Conservation (phyloP, 2,888 invertebrate species). For the Drosophila trichaetosa region DNA sequence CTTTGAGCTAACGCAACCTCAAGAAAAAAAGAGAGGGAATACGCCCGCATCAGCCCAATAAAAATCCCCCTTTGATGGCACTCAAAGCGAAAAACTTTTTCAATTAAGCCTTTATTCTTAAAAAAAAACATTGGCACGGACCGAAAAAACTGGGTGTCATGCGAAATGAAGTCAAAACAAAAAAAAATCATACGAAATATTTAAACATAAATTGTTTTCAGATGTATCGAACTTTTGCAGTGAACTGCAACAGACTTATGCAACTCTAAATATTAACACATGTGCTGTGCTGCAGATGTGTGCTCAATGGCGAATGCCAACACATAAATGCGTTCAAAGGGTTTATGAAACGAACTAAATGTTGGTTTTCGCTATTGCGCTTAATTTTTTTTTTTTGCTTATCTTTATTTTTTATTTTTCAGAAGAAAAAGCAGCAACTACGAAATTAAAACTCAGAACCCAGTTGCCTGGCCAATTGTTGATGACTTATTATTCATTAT, state of each 20-base stretch:
- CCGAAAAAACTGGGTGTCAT: slow-evolving; percentile 1
- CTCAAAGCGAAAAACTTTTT: slow-evolving; percentile 73
- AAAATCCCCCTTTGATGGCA: slow-evolving; percentile 42
- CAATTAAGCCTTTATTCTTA: slow-evolving; percentile 74
- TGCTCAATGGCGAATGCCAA: slow-evolving; percentile 9
- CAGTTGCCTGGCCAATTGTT: slow-evolving; percentile 56
- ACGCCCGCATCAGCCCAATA: slow-evolving; percentile 52
- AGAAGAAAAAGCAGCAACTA: slow-evolving; percentile 4
- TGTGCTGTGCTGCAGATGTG: slow-evolving; percentile 21
- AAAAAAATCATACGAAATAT: slow-evolving; percentile 47
- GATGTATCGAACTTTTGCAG: slow-evolving; percentile 56
- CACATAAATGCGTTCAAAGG: slow-evolving; percentile 37
- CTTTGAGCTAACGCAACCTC: slow-evolving; percentile 6
- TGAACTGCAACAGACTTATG: slow-evolving; percentile 67
- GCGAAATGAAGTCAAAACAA: slow-evolving; percentile 12
- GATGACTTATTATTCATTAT: slow-evolving; percentile 58
- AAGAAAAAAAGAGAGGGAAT: slow-evolving; percentile 17
- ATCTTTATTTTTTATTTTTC: slow-evolving; percentile 10
- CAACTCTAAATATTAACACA: slow-evolving; percentile 42
- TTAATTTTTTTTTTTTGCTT: neutral
- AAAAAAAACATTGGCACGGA: slow-evolving; percentile 46
- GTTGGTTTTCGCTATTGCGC: neutral
- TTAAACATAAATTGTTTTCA: slow-evolving; percentile 57
- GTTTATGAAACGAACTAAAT: slow-evolving; percentile 9
- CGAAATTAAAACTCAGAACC: slow-evolving; percentile 39